phyloP scores from a whole-genome alignment of 2,113 vertebrate genomes.

The Platycercus adscitus region DNA sequence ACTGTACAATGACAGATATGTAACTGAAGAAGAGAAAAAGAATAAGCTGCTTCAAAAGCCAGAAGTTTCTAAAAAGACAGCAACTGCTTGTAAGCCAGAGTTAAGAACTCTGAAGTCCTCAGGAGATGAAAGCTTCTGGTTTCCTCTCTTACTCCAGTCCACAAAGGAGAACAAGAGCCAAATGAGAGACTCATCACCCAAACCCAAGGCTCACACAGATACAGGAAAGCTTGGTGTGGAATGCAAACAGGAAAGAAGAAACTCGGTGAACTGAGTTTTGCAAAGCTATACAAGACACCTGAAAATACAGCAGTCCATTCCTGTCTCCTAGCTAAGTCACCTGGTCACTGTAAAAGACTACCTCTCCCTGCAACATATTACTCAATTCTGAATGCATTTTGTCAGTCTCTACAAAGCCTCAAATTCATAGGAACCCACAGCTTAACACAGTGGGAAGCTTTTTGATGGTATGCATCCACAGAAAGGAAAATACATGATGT shows the following conservation, averaged over 20 bases:
- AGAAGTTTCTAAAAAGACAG: background rate
- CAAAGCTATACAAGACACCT: background rate
- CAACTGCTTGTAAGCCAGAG: background rate
- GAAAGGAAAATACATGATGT: background rate
- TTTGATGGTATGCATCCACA: background rate
- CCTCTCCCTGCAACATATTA: background rate
- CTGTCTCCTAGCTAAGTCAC: background rate
- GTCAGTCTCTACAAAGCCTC: background rate
- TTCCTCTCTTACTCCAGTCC: background rate
- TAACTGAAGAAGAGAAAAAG: background rate
- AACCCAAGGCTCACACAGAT: background rate
- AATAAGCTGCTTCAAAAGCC: background rate
- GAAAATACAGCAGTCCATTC: background rate
- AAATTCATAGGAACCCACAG: background rate
- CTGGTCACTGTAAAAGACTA: background rate
- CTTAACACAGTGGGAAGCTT: accelerated
- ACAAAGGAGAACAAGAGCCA: background rate
- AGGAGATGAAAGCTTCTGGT: background rate
- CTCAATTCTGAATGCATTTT: background rate
- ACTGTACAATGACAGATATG: background rate
- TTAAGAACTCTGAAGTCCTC: background rate
- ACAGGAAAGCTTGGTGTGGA: background rate
- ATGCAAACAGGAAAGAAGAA: background rate
- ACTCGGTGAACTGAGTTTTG: background rate
- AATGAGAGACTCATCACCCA: background rate